phyloP scores from a whole-genome alignment of 1,140 invertebrate species.

The Trichonephila clavata region DNA sequence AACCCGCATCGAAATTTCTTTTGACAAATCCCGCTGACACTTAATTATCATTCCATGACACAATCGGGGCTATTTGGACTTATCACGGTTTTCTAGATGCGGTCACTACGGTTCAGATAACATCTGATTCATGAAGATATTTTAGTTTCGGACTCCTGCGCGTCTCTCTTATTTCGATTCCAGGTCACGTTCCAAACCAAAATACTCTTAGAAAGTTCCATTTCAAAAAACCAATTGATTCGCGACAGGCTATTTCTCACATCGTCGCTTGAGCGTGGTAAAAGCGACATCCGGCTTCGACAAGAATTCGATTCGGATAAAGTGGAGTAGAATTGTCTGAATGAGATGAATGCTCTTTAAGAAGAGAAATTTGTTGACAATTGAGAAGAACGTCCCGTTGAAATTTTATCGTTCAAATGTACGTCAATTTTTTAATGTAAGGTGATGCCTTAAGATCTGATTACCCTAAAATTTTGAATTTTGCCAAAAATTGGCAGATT shows the following conservation, averaged over 20 bases:
- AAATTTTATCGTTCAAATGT: too few relatives aligned
- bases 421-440: too few relatives aligned
- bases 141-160: not conserved
- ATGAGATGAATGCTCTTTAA: not conserved
- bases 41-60: not conserved
- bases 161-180: not conserved
- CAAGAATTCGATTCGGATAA: too few relatives aligned
- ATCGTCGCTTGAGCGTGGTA: not conserved
- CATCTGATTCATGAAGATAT: not conserved
- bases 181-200: not conserved
- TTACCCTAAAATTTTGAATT: too few relatives aligned
- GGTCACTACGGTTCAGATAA: conserved; percentile 21
- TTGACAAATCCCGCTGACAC: not conserved
- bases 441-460: too few relatives aligned
- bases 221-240: not conserved
- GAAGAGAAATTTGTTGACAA: not conserved
- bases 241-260: not conserved
- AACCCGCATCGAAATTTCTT: not conserved
- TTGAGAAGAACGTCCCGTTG: not conserved
- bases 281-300: not conserved
- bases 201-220: not conserved
- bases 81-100: not conserved
- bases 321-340: not conserved
- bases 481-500: too few relatives aligned
- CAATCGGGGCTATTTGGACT: not conserved